Percentiles rank a stretch among this genome's conserved stretches.
phyloP scores from a whole-genome alignment of 2,888 invertebrate species.

The Lepeophtheirus nordmannii region DNA sequence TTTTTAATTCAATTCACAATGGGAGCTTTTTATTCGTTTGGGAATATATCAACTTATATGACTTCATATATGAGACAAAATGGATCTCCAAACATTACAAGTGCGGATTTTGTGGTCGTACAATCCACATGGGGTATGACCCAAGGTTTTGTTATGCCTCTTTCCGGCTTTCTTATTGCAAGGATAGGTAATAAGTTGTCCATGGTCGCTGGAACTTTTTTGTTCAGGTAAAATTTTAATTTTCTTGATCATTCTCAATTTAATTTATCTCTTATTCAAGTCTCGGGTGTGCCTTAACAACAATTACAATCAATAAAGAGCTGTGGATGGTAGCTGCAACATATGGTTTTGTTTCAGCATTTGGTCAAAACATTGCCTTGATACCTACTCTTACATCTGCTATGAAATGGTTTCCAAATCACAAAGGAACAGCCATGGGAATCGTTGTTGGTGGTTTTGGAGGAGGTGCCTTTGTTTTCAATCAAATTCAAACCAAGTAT shows the following conservation, averaged over 20 bases:
- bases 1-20: conserved; percentile 22
- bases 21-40: conserved; percentile 23
- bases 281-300: conserved; percentile 18
- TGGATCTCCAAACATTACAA: conserved; percentile 23
- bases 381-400: conserved; percentile 23
- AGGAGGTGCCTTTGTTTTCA: conserved; percentile 33
- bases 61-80: conserved; percentile 24
- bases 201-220: conserved; percentile 9
- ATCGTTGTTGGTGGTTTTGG: conserved; percentile 34
- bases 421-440: conserved; percentile 33
- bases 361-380: conserved; percentile 24
- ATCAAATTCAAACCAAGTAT: conserved; percentile 33
- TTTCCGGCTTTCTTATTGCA: conserved; percentile 23
- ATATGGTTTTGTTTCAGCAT: conserved; percentile 24
- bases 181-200: conserved; percentile 15
- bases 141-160: conserved; percentile 19
- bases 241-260: neutral
- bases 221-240: conserved; percentile 10
- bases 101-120: conserved; percentile 22
- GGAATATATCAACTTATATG: conserved; percentile 22
- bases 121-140: conserved; percentile 24
- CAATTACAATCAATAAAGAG: conserved; percentile 14
- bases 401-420: conserved; percentile 33
- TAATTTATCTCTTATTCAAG: neutral
- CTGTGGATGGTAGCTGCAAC: conserved; percentile 23